Evolutionary conservation across 2,797 vertebrate species (phyloP).

Genomic region (Dermochelys coriacea): DNA sequence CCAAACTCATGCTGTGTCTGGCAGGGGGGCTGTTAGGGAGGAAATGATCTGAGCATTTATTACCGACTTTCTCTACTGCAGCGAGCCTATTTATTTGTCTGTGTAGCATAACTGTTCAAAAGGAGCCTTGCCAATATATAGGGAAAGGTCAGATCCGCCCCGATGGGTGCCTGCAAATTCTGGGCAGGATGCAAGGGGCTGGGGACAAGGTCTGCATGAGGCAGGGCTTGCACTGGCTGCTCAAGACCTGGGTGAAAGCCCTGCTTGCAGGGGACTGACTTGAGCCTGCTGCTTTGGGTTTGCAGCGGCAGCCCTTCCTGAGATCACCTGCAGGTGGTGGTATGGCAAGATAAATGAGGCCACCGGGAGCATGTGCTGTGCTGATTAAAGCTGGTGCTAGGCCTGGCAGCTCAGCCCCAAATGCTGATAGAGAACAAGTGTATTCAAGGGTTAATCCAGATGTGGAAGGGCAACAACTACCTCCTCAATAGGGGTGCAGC

Average conservation of each 20-base stretch:
- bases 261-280: background rate
- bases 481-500: no score
- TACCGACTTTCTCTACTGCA: constrained; percentile 57
- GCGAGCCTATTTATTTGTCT: constrained; percentile 76
- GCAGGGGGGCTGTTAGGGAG: background rate
- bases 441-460: no score
- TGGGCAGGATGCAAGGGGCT: constrained; percentile 21
- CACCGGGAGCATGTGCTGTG: background rate
- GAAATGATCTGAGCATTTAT: constrained; percentile 47
- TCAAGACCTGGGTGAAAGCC: background rate
- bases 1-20: no score
- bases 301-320: background rate
- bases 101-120: background rate
- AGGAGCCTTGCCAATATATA: constrained; percentile 23
- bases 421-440: no score
- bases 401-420: no score
- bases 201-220: background rate
- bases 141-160: background rate
- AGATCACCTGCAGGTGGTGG: no score
- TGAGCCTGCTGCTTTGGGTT: background rate
- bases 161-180: background rate
- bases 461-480: no score
- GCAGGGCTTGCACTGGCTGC: background rate
- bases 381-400: background rate
- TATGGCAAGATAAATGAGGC: background rate